phyloP scores from a whole-genome alignment of 2,113 vertebrate genomes.

The Callopanchax toddi region DNA sequence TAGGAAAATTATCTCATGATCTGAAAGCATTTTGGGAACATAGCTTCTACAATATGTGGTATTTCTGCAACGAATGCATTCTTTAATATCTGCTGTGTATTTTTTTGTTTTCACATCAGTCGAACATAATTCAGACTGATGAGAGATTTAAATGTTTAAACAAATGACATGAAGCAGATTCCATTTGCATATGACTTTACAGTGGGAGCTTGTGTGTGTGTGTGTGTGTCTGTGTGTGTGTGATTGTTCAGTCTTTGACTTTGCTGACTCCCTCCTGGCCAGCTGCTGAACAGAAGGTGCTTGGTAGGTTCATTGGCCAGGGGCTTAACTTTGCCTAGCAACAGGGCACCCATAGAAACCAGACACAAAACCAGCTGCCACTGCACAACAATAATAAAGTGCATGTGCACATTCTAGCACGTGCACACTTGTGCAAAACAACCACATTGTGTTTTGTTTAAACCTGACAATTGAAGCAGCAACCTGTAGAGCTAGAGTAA shows the following conservation, averaged over 20 bases:
- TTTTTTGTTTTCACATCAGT: conserved; percentile 3
- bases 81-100: no score
- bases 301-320: conserved; percentile 76
- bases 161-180: conserved; percentile 13
- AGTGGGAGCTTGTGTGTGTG: not conserved
- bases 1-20: conserved; percentile 24
- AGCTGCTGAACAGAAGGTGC: conserved; percentile 79
- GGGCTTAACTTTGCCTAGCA: conserved; percentile 82
- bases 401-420: conserved; percentile 41
- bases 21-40: conserved; percentile 20
- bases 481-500: conserved; percentile 13
- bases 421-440: conserved; percentile 2
- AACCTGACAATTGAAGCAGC: not conserved
- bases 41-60: conserved; percentile 1
- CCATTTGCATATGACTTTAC: conserved; percentile 17
- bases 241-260: conserved; percentile 49
- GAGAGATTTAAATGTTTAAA: conserved; percentile 26
- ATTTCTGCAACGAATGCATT: not conserved
- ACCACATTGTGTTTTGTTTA: conserved; percentile 1
- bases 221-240: not conserved
- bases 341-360: conserved; percentile 79
- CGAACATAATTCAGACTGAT: conserved; percentile 1
- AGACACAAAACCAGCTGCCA: conserved; percentile 74
- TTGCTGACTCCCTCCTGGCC: conserved; percentile 66
- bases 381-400: conserved; percentile 63